Base-by-base conservation (phyloP, 1,140 invertebrate species). In the Heliothis subflexa region DNA sequence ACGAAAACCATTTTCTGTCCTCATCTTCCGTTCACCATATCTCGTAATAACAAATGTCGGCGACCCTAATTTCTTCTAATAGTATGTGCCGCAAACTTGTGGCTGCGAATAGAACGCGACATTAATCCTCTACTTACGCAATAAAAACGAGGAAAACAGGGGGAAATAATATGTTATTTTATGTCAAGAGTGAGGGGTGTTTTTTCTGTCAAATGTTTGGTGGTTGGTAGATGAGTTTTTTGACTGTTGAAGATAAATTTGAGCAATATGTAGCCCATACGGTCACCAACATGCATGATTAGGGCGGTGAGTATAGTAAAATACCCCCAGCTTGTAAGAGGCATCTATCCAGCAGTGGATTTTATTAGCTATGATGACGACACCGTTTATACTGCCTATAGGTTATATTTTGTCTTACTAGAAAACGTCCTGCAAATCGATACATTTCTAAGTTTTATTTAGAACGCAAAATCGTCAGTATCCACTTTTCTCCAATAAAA, bases 61-160 rank as follows among this genome's bases (percentile, higher is more conserved):
- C 52, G 25, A 72, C 72, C 57, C 57, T 74, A 74, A 74, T 74
- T 61, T 59, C 72, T 61, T 72, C 57, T 74, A 74, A 74, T 74
- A 73, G 55, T 73, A 74, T 74, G 45, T 61, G 14, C 57, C 33
- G 50, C 33, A 59, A 50, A 25, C 59, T 66, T 14, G 9, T 68
- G 18, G 16, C 45, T 25, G 62, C 62, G 40, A 77, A 57, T 68
- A 45, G 61, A 25, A 25, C 50, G 16, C 16, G 33, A 21, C 75
- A 68, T 77, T 77, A 77, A 77, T 77, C 52, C 52, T 28, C 16
- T 45, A 68, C 62, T 66, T 77, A 66, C 28, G 52, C 62, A 52
- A 68, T 77, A 77, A 77, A 77, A 77, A 68, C 74, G 25, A 28
- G 72, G 57, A 74, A 72, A 74, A 74, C 72, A 59, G 18, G 57